Base-by-base conservation (phyloP, 2,888 invertebrate genomes). In the Deilephila elpenor region DNA sequence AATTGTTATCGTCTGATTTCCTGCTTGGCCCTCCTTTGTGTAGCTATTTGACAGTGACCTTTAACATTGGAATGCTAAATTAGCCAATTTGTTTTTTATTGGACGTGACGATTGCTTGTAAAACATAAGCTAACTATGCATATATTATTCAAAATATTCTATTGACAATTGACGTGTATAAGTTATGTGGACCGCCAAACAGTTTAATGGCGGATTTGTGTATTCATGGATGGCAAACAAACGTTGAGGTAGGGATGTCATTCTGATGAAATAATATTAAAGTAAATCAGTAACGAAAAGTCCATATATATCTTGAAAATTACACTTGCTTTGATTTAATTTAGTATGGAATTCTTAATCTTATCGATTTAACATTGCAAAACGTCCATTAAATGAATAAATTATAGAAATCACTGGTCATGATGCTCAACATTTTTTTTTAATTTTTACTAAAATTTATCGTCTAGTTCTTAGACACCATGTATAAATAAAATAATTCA, bases 11-110 rank as follows among this genome's bases (percentile, higher is more conserved):
- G 17, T 51, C 5, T 51, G 51, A 67, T 67, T 67, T 67, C 67
- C 67, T 51, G 25, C 0, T 64, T 14, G 34, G 37, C 37, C 11
- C 20, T 20, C 20, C 64, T 37, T 64, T 67, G 17, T 67, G 44
- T 67, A 44, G 91, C 93, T 92, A 91, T 91, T 93, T 92, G 37
- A 29, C 44, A 44, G 60, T 59, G 83, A 71, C 71, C 67, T 67
- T 51, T 67, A 51, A 67, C 67, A 51, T 67, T 44, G 64, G 64
- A 67, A 67, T 67, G 14, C n/a, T 67, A 67, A 44, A 51, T 51
- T 25, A 51, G 20, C 14, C 7, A 25, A 67, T 3, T 51, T 67
- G 20, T 67, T 20, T 67, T 61, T 29, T 17, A 0, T 5, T 19
- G n/a, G 5, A 5, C n/a, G 0, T 56, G 19, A 56, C 32, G 29